Evolutionary conservation across 2,888 invertebrate genomes (phyloP).

Genomic region (Heliconius sara): DNA sequence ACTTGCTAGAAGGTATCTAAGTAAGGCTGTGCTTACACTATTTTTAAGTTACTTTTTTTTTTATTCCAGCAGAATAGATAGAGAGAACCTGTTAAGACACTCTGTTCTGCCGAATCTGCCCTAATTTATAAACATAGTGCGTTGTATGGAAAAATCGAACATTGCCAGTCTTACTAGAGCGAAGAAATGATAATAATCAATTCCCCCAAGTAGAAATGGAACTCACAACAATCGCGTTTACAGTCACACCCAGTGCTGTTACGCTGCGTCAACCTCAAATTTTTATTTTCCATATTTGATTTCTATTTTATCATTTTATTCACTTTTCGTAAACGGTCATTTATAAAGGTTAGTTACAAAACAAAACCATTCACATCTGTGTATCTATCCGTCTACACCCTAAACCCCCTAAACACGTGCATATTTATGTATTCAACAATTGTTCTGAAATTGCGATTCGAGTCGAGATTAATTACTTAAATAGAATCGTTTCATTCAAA

Average conservation of each 20-base stretch:
- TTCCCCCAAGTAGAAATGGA: background rate
- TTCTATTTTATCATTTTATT: too few species aligned
- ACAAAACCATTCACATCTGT: background rate
- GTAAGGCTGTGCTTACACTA: background rate
- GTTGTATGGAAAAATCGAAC: too few species aligned
- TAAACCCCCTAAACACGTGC: background rate
- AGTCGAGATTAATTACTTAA: conserved; percentile 28
- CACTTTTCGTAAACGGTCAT: too few species aligned
- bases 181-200: background rate
- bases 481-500: conserved; percentile 16
- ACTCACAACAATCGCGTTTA: background rate
- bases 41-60: background rate
- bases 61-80: too few species aligned
- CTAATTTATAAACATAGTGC: too few species aligned
- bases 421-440: conserved; percentile 23
- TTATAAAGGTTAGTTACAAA: background rate
- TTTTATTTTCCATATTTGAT: too few species aligned
- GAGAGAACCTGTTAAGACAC: too few species aligned
- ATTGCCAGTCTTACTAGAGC: background rate
- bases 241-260: too few species aligned
- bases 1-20: background rate
- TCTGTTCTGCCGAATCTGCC: too few species aligned
- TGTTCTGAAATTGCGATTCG: conserved; percentile 21
- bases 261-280: too few species aligned
- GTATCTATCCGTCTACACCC: background rate